These are phyloP conservation scores for Cebus imitator DNA, from an alignment of 2,113 vertebrate species.

Conservation along the genomic window DNA sequence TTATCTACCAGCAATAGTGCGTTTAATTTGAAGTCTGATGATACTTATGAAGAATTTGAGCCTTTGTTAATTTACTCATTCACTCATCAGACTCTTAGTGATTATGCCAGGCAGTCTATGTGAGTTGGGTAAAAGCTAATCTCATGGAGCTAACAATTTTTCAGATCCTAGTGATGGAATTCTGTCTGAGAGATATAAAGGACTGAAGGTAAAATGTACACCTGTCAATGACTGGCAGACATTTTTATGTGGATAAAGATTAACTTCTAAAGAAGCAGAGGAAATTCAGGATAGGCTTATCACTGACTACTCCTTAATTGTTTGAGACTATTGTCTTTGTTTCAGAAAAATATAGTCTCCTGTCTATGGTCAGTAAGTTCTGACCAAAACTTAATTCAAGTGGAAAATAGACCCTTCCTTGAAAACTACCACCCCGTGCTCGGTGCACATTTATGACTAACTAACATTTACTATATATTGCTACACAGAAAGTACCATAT, in stretches of 20 bases:
- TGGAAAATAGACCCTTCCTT: slow-evolving; percentile 4
- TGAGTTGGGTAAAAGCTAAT: background rate
- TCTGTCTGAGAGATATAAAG: background rate
- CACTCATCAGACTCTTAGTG: background rate
- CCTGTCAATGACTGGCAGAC: background rate
- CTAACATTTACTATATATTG: slow-evolving; percentile 29
- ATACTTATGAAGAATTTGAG: background rate
- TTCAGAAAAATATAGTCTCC: background rate
- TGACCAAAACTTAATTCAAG: background rate
- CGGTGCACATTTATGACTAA: slow-evolving; percentile 39
- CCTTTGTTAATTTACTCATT: background rate
- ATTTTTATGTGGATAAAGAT: slow-evolving; percentile 11
- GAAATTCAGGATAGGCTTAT: background rate
- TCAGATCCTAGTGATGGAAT: background rate
- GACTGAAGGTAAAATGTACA: background rate
- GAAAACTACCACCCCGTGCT: background rate
- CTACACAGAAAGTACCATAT: slow-evolving; percentile 35
- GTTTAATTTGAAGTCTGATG: background rate
- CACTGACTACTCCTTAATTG: background rate
- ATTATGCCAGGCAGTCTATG: background rate
- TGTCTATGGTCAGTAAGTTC: background rate
- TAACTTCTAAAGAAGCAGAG: slow-evolving; percentile 18
- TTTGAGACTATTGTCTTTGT: background rate
- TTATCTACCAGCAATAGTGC: background rate
- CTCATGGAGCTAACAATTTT: background rate